These are phyloP conservation scores for Orchestes rusci DNA, from an alignment of 2,888 invertebrate species.

Conservation along the genomic window DNA sequence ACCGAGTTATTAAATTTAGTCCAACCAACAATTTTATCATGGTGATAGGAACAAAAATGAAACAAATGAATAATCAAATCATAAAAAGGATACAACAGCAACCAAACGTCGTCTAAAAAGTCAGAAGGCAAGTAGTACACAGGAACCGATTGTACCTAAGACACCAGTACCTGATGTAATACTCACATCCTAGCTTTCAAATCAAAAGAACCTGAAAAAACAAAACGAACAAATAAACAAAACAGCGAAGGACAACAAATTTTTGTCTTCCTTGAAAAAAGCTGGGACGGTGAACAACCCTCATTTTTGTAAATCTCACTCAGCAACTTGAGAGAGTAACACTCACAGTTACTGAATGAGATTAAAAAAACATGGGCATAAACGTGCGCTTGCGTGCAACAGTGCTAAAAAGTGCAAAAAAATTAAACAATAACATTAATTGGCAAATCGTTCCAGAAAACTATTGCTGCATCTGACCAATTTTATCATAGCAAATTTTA, in stretches of 20 bases:
- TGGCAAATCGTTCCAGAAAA: too few relatives aligned
- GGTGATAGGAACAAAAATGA: too few relatives aligned
- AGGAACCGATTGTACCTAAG: conserved; percentile 63
- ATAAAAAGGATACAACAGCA: conserved; percentile 17
- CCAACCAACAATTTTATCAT: too few relatives aligned
- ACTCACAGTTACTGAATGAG: conserved; percentile 99
- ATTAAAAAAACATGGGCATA: conserved; percentile 67
- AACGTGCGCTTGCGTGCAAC: conserved; percentile 40
- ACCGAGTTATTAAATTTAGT: too few relatives aligned
- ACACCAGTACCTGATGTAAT: conserved; percentile 99
- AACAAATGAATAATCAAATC: too few relatives aligned
- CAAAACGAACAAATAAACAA: conserved; percentile 29
- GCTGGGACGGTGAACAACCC: conserved; percentile 28
- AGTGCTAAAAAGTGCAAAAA: conserved; percentile 14
- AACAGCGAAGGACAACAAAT: background rate
- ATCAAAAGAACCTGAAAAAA: conserved; percentile 41
- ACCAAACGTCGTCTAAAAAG: conserved; percentile 23
- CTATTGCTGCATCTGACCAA: too few relatives aligned
- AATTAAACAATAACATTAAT: background rate
- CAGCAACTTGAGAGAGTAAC: conserved; percentile 67
- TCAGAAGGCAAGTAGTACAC: conserved; percentile 82
- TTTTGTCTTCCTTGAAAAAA: background rate
- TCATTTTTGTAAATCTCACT: conserved; percentile 58
- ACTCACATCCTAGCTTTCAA: conserved; percentile 67
- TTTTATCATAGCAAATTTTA: too few relatives aligned